phyloP scores from a whole-genome alignment of 2,888 invertebrate genomes.

The Watsonalla binaria region DNA sequence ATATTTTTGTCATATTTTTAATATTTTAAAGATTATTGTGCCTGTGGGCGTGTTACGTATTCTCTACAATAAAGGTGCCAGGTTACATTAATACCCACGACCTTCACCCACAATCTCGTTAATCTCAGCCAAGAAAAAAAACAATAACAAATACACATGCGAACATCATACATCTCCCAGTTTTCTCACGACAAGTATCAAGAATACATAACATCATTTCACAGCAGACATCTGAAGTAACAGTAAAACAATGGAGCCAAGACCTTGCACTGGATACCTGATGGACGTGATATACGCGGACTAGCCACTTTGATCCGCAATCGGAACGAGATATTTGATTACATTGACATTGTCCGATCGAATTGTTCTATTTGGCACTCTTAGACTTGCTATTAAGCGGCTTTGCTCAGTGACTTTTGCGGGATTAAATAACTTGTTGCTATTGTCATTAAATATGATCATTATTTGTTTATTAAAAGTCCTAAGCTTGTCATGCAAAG shows the following conservation, averaged over 20 bases:
- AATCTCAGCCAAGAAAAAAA: neutral
- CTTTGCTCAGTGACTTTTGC: neutral
- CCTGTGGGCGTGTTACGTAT: neutral
- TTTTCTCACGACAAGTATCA: neutral
- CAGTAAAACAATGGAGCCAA: conserved; percentile 28
- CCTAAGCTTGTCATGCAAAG: no score
- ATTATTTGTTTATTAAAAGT: neutral
- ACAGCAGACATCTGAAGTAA: neutral
- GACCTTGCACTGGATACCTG: conserved; percentile 22
- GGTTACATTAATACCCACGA: neutral
- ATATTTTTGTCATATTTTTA: no score
- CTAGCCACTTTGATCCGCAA: conserved; percentile 14
- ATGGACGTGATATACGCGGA: conserved; percentile 3
- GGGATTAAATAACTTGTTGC: neutral
- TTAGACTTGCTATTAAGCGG: neutral
- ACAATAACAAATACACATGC: neutral
- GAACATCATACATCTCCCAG: neutral
- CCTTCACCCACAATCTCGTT: neutral
- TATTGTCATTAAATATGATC: neutral
- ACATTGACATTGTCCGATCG: conserved; percentile 17
- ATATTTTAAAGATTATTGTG: no score
- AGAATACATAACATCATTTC: neutral
- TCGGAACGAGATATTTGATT: conserved; percentile 13
- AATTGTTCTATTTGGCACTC: neutral
- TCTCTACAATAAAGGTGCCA: neutral